These are phyloP conservation scores for Falco biarmicus DNA, from an alignment of 2,797 vertebrate species.

Conservation along the genomic window DNA sequence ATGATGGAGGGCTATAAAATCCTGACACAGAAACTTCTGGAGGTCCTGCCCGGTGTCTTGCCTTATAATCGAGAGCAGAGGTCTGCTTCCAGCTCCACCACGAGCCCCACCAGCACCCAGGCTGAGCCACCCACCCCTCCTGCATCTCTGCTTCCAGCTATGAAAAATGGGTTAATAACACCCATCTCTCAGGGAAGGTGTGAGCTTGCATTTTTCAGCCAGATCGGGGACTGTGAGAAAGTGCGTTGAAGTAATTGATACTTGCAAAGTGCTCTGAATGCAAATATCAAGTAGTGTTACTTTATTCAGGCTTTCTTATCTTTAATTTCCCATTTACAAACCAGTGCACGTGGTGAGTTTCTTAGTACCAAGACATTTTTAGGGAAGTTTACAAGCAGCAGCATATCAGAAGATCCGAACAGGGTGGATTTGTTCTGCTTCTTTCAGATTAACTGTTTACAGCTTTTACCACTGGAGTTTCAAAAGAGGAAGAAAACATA, in stretches of 20 bases:
- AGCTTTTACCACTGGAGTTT: not conserved
- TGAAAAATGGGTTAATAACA: conserved; percentile 23
- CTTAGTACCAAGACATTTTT: not conserved
- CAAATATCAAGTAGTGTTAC: not conserved
- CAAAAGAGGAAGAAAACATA: not conserved
- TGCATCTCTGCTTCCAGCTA: not conserved
- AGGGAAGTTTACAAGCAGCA: not conserved
- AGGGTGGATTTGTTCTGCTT: not conserved
- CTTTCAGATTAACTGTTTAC: not conserved
- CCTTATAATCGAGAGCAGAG: not conserved
- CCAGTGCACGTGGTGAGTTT: not conserved
- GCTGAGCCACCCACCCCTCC: not conserved
- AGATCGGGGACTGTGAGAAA: not conserved
- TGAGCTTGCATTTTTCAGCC: conserved; percentile 32
- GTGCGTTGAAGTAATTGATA: not conserved
- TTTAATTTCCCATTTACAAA: conserved; percentile 41
- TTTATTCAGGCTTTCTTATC: conserved; percentile 38
- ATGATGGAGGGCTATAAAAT: not conserved
- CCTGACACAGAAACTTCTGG: not conserved
- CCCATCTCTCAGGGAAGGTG: not conserved
- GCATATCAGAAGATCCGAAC: not conserved
- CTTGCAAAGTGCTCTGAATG: conserved; percentile 27
- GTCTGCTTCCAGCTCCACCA: not conserved
- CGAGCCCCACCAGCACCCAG: not conserved
- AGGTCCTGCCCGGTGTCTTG: not conserved